Evolutionary conservation across 2,797 vertebrate genomes (phyloP).

Genomic region (Serranus cabrilla): DNA sequence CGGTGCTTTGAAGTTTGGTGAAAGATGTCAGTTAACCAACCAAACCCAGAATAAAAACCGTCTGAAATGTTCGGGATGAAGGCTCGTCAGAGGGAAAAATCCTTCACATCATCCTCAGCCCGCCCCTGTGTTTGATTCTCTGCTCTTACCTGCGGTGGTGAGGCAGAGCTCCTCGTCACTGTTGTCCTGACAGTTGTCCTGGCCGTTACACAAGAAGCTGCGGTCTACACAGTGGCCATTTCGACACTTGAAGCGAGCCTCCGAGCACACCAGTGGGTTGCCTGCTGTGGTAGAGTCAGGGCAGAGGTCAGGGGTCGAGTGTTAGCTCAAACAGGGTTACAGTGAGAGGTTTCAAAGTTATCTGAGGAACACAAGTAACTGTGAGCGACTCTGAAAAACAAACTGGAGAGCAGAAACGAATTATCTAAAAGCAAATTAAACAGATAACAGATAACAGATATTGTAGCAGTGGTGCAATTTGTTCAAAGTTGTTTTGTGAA

Average conservation of each 20-base stretch:
- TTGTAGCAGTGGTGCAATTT: background rate
- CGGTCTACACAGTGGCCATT: conserved; percentile 97
- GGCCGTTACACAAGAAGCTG: conserved; percentile 96
- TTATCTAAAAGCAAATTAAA: conserved; percentile 10
- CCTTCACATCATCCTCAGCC: background rate
- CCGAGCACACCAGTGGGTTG: conserved; percentile 94
- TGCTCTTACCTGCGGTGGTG: conserved; percentile 90
- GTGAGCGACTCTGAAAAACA: background rate
- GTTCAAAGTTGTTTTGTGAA: conserved; percentile 1
- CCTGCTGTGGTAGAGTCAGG: conserved; percentile 82
- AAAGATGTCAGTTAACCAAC: conserved; percentile 1
- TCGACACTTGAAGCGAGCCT: conserved; percentile 94
- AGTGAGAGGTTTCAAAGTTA: background rate
- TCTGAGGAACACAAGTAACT: background rate
- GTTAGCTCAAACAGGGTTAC: conserved; percentile 8
- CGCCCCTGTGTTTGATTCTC: background rate
- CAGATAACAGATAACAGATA: background rate
- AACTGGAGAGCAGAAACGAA: background rate
- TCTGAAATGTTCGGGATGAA: background rate
- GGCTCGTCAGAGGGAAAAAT: background rate
- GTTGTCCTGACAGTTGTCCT: conserved; percentile 97
- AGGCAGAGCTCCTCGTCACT: conserved; percentile 96
- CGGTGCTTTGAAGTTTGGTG: background rate
- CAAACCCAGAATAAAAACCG: background rate
- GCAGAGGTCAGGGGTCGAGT: conserved; percentile 34